phyloP scores from a whole-genome alignment of 1,140 invertebrate genomes.

The Bombus ignitus region DNA sequence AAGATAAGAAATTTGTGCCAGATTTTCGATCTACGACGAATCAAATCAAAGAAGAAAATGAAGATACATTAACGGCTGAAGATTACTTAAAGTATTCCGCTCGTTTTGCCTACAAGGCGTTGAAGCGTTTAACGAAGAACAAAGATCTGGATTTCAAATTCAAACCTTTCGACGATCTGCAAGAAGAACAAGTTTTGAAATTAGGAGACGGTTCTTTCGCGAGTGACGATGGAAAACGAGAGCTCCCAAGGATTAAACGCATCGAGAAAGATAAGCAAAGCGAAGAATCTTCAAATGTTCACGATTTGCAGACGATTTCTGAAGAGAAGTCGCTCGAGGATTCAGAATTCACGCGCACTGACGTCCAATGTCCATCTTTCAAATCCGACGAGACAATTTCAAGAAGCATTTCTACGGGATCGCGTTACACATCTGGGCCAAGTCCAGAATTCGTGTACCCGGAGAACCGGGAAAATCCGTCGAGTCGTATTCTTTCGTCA shows the following conservation, averaged over 20 bases:
- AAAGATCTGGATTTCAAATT: conserved; percentile 40
- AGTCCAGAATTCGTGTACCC: conserved; percentile 38
- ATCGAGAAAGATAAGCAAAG: background rate
- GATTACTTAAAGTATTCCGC: conserved; percentile 37
- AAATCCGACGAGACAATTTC: conserved; percentile 41
- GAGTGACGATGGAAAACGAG: background rate
- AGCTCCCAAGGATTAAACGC: no score
- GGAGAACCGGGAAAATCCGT: background rate
- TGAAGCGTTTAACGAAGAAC: conserved; percentile 39
- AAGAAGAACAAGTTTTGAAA: background rate
- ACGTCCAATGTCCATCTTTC: background rate
- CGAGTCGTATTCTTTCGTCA: conserved; percentile 12
- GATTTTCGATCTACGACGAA: background rate
- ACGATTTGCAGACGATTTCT: background rate
- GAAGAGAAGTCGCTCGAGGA: background rate
- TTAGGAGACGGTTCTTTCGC: background rate
- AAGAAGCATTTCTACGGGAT: conserved; percentile 45
- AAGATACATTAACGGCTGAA: background rate
- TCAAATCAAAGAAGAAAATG: background rate
- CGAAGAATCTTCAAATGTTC: background rate
- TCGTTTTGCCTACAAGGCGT: conserved; percentile 52
- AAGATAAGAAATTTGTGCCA: background rate
- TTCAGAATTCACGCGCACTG: background rate
- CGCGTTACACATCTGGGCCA: conserved; percentile 3
- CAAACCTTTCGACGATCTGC: background rate